Evolutionary conservation across 2,888 invertebrate species (phyloP).

Genomic region (Hipparchia sbordonii): DNA sequence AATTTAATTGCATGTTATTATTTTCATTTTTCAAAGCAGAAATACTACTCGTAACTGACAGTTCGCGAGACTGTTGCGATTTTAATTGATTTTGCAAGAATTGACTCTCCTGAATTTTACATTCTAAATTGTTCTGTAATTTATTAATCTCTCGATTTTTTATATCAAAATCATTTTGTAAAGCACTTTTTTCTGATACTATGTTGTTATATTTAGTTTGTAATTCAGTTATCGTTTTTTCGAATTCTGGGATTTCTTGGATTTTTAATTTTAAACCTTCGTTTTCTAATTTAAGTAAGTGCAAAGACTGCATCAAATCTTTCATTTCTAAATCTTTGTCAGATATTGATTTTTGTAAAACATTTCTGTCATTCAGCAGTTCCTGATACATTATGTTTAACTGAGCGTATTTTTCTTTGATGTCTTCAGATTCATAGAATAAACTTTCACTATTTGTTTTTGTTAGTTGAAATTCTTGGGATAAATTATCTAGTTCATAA

Average conservation of each 20-base stretch:
- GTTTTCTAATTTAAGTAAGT: slow-evolving; percentile 51
- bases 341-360: slow-evolving; percentile 35
- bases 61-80: slow-evolving; percentile 48
- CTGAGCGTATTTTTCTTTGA: slow-evolving; percentile 35
- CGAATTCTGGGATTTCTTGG: slow-evolving; percentile 44
- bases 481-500: slow-evolving; percentile 35
- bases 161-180: slow-evolving; percentile 49
- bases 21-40: slow-evolving; percentile 54
- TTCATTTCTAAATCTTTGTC: slow-evolving; percentile 35
- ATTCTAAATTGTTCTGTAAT: slow-evolving; percentile 52
- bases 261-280: slow-evolving; percentile 42
- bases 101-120: slow-evolving; percentile 58
- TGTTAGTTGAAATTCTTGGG: slow-evolving; percentile 37
- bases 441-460: slow-evolving; percentile 42
- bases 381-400: slow-evolving; percentile 37
- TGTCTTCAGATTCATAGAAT: slow-evolving; percentile 38
- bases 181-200: slow-evolving; percentile 48
- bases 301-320: slow-evolving; percentile 48
- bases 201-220: slow-evolving; percentile 51
- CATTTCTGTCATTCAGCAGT: slow-evolving; percentile 33
- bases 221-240: slow-evolving; percentile 48
- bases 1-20: slow-evolving; percentile 45
- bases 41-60: slow-evolving; percentile 46
- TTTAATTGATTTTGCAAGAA: slow-evolving; percentile 50
- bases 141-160: slow-evolving; percentile 55